Evolutionary conservation across 2,888 invertebrate genomes (phyloP), one percentile per base, ranked within the genome.

Genomic region (Oeneis ivallda): DNA sequence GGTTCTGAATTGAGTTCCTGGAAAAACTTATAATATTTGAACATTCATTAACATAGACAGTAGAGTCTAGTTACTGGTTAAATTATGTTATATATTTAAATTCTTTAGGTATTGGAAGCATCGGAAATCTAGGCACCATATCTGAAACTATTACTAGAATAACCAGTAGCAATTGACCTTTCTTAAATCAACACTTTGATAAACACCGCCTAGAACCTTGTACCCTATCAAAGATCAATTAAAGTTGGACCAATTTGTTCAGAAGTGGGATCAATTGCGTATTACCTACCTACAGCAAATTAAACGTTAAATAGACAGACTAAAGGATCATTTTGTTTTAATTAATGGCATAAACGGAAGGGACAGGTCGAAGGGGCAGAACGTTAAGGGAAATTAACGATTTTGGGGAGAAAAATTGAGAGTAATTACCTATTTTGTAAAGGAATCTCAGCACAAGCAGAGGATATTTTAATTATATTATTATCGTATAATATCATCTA

Each of bases 241-340:
- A 70, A 75, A 69, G 74, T 45, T 86, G 83, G 88, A 58, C 54
- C 47, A 41, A 26, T 62, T 63, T 56, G 13, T 41, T 67, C 19
- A 62, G 70, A 64, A 61, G 8, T 60, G 59, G 66, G 74, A 77
- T 78, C 77, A 74, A 72, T 74, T 57, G 66, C 67, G 64, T 75
- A n/a, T n/a, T n/a, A n/a, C 72, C 75, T 65, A 54, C 79, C 81
- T 78, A 78, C 72, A 70, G 81, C 74, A 88, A 86, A 85, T 79
- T 74, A 79, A 79, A 84, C 87, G 81, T 81, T 89, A 80, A 79
- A 70, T 69, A 66, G 69, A 72, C 32, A 80, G 72, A 76, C 82
- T 84, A 84, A 81, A 84, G 85, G 79, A 69, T 78, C 80, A 86
- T 87, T 86, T 85, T 66, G 64, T 67, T 49, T 62, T 82, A 80